Evolutionary conservation across 2,113 vertebrate genomes (phyloP).

Genomic region (Lontra canadensis): DNA sequence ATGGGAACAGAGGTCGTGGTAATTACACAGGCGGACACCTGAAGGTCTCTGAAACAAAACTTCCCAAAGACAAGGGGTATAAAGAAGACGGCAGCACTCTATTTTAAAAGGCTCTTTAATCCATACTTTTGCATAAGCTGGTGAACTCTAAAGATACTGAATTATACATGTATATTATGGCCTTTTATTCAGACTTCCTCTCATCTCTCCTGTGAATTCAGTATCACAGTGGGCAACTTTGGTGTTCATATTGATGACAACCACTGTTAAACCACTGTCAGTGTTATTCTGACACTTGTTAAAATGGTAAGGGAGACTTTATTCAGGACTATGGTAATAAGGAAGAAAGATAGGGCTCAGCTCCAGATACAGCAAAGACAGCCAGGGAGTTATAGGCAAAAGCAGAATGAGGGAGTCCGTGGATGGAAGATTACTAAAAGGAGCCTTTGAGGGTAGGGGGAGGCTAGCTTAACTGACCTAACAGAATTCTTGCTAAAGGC

Average conservation of each 20-base stretch:
- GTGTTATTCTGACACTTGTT: not conserved
- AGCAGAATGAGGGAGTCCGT: not conserved
- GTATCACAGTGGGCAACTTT: not conserved
- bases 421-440: not conserved
- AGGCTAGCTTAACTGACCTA: not conserved
- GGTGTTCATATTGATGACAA: not conserved
- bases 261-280: not conserved
- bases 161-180: not conserved
- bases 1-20: not conserved
- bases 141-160: not conserved
- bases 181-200: not conserved
- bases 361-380: not conserved
- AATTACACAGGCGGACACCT: not conserved
- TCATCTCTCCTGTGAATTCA: not conserved
- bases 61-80: not conserved
- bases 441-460: not conserved
- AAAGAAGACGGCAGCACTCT: not conserved
- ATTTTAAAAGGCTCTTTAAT: not conserved
- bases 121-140: not conserved
- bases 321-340: not conserved
- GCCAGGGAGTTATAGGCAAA: not conserved
- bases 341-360: not conserved
- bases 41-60: not conserved
- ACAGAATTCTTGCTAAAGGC: not conserved
- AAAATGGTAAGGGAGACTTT: not conserved